Evolutionary conservation across 2,888 invertebrate species (phyloP).

Genomic region (Pristionchus entomophagus): DNA sequence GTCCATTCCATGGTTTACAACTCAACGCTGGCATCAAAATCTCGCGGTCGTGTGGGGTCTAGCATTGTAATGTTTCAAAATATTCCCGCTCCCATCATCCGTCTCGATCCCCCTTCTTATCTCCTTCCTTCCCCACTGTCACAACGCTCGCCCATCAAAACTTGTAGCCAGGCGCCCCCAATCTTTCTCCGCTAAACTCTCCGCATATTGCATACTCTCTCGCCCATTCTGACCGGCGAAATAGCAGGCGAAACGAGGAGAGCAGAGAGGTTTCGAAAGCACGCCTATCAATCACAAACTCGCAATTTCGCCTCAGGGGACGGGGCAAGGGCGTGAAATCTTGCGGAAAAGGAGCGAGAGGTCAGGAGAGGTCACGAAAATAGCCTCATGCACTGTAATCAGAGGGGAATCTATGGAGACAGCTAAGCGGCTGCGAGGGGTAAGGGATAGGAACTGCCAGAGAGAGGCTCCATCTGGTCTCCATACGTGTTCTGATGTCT

Average conservation of each 20-base stretch:
- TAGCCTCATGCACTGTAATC: constrained; percentile 3
- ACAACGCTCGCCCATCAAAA: constrained; percentile 33
- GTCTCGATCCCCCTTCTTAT: constrained; percentile 11
- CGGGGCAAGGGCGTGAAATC: neutral
- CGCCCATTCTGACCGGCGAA: neutral
- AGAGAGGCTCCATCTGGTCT: neutral
- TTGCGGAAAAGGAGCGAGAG: neutral
- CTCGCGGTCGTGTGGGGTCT: too few species aligned
- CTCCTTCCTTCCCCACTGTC: constrained; percentile 14
- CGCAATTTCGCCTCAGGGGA: neutral
- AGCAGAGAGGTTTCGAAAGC: neutral
- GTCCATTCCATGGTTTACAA: too few species aligned
- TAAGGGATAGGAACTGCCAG: neutral
- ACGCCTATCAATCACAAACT: constrained; percentile 34
- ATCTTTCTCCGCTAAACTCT: neutral
- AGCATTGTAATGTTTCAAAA: constrained; percentile 39
- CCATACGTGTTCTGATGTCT: neutral
- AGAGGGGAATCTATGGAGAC: neutral
- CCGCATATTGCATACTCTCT: constrained; percentile 1
- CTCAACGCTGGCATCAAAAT: too few species aligned
- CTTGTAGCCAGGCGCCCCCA: neutral
- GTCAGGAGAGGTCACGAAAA: constrained; percentile 3
- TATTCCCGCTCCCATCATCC: constrained; percentile 5
- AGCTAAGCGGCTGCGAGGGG: neutral
- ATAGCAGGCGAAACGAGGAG: neutral